phyloP scores from a whole-genome alignment of 2,113 vertebrate species.

The Miniopterus natalensis region DNA sequence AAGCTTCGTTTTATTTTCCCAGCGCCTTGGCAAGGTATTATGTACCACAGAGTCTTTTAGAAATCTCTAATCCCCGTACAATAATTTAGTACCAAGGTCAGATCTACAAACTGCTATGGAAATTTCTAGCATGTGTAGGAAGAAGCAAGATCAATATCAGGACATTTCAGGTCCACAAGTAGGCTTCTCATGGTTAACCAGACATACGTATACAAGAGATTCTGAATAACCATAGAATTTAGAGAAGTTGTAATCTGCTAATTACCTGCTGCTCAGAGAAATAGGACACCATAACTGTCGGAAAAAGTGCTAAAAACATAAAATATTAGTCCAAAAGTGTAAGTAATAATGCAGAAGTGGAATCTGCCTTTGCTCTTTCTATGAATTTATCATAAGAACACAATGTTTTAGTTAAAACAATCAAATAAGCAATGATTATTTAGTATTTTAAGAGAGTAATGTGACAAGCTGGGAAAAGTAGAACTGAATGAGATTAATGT shows the following conservation, averaged over 20 bases:
- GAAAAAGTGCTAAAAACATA: background rate
- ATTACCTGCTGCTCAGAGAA: background rate
- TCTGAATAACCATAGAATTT: background rate
- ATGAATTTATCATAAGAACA: background rate
- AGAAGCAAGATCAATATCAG: background rate
- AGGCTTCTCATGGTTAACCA: background rate
- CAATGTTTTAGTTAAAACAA: slow-evolving; percentile 17
- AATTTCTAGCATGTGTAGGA: background rate
- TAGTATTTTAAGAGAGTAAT: background rate
- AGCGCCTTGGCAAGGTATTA: background rate
- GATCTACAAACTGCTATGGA: background rate
- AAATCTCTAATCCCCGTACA: background rate
- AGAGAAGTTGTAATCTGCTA: background rate
- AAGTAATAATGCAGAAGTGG: background rate
- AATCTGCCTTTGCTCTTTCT: background rate
- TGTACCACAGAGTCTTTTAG: background rate
- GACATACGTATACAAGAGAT: background rate
- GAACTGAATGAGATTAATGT: background rate
- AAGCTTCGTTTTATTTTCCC: slow-evolving; percentile 32
- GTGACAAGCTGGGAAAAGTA: background rate
- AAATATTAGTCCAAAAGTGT: background rate
- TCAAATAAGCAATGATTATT: background rate
- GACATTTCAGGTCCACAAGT: background rate
- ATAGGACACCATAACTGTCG: background rate
- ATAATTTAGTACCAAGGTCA: background rate